Conservation (phyloP, 2,113 vertebrate species). For the Daboia siamensis region DNA sequence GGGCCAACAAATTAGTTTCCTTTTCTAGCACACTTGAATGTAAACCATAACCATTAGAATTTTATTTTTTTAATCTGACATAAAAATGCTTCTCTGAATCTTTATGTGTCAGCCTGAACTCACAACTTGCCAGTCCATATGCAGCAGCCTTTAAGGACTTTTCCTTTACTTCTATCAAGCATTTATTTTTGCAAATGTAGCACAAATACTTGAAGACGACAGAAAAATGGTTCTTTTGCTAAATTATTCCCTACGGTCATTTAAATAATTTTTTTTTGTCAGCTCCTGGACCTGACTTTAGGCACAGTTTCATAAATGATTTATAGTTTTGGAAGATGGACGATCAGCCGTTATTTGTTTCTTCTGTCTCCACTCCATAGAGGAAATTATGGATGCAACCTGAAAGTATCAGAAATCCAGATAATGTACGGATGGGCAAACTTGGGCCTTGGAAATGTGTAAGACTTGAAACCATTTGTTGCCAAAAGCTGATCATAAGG, state of each 20-base stretch:
- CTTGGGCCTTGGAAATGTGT: too few species aligned
- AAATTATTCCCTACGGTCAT: background rate
- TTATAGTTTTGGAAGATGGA: background rate
- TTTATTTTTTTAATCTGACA: slow-evolving; percentile 9
- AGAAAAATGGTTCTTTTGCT: background rate
- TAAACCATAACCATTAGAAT: background rate
- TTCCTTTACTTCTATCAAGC: slow-evolving; percentile 13
- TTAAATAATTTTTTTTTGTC: background rate
- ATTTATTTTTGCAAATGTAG: background rate
- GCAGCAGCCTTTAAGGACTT: slow-evolving; percentile 1
- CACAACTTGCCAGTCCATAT: slow-evolving; percentile 23
- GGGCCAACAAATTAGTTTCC: background rate
- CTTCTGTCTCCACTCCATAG: background rate
- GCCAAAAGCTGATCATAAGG: too few species aligned
- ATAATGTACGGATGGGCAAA: too few species aligned
- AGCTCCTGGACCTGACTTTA: background rate
- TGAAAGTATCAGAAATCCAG: background rate
- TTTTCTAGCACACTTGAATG: background rate
- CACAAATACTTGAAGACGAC: background rate
- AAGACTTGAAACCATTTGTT: too few species aligned
- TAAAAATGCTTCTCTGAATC: slow-evolving; percentile 22
- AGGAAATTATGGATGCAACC: background rate
- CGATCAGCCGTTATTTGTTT: background rate
- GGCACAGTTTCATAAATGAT: background rate
- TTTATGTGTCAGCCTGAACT: slow-evolving; percentile 40